Conservation (phyloP, 2,888 invertebrate genomes). For the Drosophila parthenogenetica region DNA sequence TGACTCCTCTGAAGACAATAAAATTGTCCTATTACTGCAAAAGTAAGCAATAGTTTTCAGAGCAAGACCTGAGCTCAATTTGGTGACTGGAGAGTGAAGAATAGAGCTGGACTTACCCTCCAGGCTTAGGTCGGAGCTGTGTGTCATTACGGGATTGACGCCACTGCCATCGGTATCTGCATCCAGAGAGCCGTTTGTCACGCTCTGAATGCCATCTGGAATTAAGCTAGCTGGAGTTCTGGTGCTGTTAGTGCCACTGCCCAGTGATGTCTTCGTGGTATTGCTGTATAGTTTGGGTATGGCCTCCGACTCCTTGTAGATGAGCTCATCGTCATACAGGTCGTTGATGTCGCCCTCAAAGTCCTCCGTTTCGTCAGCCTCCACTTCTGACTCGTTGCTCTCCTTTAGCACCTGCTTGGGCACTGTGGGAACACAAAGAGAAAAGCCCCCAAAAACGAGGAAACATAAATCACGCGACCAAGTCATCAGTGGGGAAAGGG, state of each 20-base stretch:
- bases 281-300: constrained; percentile 86
- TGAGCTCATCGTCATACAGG: constrained; percentile 86
- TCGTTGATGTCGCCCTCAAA: constrained; percentile 86
- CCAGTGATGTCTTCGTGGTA: constrained; percentile 69
- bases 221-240: constrained; percentile 37
- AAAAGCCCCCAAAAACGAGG: constrained; percentile 46
- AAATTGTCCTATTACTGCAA: constrained; percentile 16
- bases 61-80: constrained; percentile 8
- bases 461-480: constrained; percentile 55
- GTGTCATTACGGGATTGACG: constrained; percentile 84
- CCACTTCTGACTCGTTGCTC: constrained; percentile 91
- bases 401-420: constrained; percentile 93
- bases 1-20: too few relatives aligned
- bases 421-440: constrained; percentile 86
- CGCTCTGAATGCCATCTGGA: constrained; percentile 58
- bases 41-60: constrained; percentile 17
- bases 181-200: constrained; percentile 66
- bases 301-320: constrained; percentile 87
- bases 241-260: constrained; percentile 57
- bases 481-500: constrained; percentile 31
- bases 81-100: not conserved
- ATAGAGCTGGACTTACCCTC: constrained; percentile 77
- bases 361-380: constrained; percentile 90
- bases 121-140: constrained; percentile 82
- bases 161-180: constrained; percentile 72